These are phyloP conservation scores for Cataglyphis albicans DNA, from an alignment of 2,888 invertebrate species.

Conservation along the genomic window DNA sequence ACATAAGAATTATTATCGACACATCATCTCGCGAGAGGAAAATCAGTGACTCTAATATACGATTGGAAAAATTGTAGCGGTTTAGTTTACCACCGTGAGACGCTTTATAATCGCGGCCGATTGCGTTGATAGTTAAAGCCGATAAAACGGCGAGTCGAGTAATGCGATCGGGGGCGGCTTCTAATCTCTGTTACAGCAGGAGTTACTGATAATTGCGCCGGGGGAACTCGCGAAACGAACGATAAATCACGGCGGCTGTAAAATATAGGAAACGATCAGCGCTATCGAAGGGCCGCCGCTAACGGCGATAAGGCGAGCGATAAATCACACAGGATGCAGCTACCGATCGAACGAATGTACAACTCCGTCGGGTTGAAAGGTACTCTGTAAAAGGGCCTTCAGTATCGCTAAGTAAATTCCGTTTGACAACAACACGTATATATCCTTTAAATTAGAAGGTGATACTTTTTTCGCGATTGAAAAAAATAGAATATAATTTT, in stretches of 20 bases:
- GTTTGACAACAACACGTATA: constrained; percentile 2
- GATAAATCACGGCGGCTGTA: constrained; percentile 78
- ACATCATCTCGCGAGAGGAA: background rate
- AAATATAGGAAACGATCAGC: constrained; percentile 80
- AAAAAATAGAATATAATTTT: constrained; percentile 1
- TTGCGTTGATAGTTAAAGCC: constrained; percentile 64
- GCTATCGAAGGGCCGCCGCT: constrained; percentile 74
- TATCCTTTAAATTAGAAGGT: background rate
- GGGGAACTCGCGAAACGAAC: constrained; percentile 74
- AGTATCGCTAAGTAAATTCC: constrained; percentile 44
- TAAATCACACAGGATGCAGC: constrained; percentile 79
- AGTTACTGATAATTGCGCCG: constrained; percentile 76
- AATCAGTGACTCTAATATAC: background rate
- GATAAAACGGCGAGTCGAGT: constrained; percentile 67
- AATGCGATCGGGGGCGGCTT: constrained; percentile 63
- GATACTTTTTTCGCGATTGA: background rate
- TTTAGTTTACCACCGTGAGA: constrained; percentile 35
- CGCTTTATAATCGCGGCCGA: constrained; percentile 62
- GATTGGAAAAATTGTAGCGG: constrained; percentile 30
- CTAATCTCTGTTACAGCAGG: constrained; percentile 73
- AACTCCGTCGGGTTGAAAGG: constrained; percentile 42
- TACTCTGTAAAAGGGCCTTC: constrained; percentile 47
- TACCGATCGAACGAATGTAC: constrained; percentile 74
- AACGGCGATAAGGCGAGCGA: constrained; percentile 75
- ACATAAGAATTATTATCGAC: background rate